These are phyloP conservation scores for Misgurnus mizolepis DNA, from an alignment of 2,113 vertebrate species.

Conservation along the genomic window DNA sequence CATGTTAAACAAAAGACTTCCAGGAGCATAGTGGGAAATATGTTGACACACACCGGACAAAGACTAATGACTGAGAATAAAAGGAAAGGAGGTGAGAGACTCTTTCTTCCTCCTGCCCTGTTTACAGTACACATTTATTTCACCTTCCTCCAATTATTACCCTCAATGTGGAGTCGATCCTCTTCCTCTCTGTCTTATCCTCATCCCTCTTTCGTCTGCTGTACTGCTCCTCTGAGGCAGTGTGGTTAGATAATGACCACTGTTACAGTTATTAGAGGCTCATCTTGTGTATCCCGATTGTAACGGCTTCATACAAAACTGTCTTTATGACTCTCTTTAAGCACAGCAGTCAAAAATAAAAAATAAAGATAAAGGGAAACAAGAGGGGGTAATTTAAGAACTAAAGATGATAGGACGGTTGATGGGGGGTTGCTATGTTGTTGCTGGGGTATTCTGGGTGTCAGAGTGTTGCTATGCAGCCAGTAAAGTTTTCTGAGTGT, in stretches of 20 bases:
- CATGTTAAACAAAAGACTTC: conserved; percentile 29
- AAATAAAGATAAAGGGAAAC: not conserved
- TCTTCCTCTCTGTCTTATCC: not conserved
- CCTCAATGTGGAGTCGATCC: not conserved
- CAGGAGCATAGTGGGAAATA: not conserved
- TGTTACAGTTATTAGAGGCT: conserved; percentile 1
- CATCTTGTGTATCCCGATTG: not conserved
- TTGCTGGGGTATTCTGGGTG: no score
- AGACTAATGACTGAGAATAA: not conserved
- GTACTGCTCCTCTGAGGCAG: not conserved
- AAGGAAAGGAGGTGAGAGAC: not conserved
- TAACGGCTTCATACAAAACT: not conserved
- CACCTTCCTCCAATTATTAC: conserved; percentile 28
- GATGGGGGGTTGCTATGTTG: no score
- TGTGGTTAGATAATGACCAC: not conserved
- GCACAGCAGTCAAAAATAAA: not conserved
- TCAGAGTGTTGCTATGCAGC: no score
- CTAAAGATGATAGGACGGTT: not conserved
- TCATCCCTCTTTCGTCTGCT: not conserved
- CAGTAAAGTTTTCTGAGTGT: no score
- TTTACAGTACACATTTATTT: conserved; percentile 37
- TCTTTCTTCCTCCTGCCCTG: not conserved
- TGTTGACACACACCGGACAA: conserved; percentile 16
- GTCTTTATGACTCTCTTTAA: not conserved
- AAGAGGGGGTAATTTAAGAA: not conserved